Conservation (phyloP, 2,113 vertebrate species). For the Phylloscopus whistleri region DNA sequence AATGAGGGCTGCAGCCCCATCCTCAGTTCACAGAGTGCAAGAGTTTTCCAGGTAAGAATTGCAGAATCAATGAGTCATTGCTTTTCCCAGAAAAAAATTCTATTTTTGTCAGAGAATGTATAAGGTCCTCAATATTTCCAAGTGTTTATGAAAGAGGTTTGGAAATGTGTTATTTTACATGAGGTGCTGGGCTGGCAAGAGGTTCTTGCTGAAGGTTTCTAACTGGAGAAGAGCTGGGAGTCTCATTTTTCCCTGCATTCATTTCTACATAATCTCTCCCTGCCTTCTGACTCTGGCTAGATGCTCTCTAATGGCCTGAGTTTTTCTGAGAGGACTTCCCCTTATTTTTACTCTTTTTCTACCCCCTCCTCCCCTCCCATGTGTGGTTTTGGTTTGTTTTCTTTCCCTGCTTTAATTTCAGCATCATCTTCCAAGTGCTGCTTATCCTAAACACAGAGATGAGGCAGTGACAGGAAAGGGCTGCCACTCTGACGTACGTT, state of each 20-base stretch:
- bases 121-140: not conserved
- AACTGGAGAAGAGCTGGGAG: not conserved
- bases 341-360: not conserved
- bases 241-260: not conserved
- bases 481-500: slow-evolving; percentile 31
- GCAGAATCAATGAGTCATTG: not conserved
- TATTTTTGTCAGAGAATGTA: not conserved
- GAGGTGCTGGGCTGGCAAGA: not conserved
- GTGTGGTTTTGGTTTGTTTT: slow-evolving; percentile 40
- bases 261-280: not conserved
- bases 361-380: fast-evolving
- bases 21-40: not conserved
- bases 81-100: not conserved
- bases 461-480: slow-evolving; percentile 40
- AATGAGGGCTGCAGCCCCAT: not conserved
- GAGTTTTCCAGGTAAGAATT: not conserved
- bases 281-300: not conserved
- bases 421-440: slow-evolving; percentile 10
- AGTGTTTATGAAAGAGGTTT: not conserved
- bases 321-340: not conserved
- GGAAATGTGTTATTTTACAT: not conserved
- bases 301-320: not conserved
- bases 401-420: not conserved
- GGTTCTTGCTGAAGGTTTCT: not conserved
- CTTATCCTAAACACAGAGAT: not conserved